phyloP scores from a whole-genome alignment of 2,797 vertebrate genomes.

The Pampus argenteus region DNA sequence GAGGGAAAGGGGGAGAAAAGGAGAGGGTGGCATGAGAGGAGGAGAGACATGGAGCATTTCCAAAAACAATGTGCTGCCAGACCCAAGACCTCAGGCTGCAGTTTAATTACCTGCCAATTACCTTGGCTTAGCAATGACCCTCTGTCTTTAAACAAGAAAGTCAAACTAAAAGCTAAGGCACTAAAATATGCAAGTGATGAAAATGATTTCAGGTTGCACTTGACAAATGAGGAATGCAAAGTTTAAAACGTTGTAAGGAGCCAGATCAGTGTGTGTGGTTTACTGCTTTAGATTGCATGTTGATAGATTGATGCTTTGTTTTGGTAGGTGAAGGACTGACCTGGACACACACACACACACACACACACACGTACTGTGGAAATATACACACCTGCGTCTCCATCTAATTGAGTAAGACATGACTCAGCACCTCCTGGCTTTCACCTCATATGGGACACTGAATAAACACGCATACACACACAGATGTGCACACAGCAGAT shows the following conservation, averaged over 20 bases:
- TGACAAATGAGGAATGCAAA: conserved; percentile 1
- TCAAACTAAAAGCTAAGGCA: background rate
- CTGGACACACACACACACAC: background rate
- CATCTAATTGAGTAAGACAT: conserved; percentile 75
- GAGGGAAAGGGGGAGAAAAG: background rate
- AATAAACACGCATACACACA: conserved; percentile 49
- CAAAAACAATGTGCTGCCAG: conserved; percentile 17
- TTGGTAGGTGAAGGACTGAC: background rate
- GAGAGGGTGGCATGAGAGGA: background rate
- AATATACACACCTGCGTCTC: conserved; percentile 73
- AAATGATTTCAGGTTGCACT: background rate
- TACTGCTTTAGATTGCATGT: background rate
- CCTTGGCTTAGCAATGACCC: conserved; percentile 11
- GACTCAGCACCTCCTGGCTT: conserved; percentile 73
- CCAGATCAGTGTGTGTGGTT: background rate
- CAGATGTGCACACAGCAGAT: conserved; percentile 36
- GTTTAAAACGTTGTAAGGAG: conserved; percentile 9
- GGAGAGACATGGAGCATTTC: conserved; percentile 26
- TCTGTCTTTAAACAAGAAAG: conserved; percentile 20
- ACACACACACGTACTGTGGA: conserved; percentile 39
- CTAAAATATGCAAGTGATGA: background rate
- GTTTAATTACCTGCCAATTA: conserved; percentile 9
- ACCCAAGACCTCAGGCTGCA: conserved; percentile 22
- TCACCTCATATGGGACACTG: conserved; percentile 64
- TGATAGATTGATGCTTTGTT: conserved; percentile 5